Evolutionary conservation across 2,113 vertebrate genomes (phyloP).

Genomic region (Octodon degus): DNA sequence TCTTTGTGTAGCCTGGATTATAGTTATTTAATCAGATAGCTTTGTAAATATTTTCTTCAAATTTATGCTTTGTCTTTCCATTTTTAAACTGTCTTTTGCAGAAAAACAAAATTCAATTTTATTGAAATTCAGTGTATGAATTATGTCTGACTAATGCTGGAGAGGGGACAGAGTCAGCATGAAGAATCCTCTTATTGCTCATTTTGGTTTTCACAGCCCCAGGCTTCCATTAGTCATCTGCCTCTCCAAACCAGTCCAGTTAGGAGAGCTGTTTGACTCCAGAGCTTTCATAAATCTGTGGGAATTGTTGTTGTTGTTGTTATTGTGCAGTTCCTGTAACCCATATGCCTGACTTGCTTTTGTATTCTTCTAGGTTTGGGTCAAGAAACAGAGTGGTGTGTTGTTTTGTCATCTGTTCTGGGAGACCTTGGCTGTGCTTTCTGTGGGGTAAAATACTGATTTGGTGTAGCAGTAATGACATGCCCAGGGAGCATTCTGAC

Average conservation of each 20-base stretch:
- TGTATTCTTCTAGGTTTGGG: not conserved
- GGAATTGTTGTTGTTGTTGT: too few species aligned
- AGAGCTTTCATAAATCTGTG: not conserved
- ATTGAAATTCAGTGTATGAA: not conserved
- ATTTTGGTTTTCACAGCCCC: not conserved
- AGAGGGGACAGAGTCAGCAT: not conserved
- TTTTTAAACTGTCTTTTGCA: not conserved
- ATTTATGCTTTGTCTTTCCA: not conserved
- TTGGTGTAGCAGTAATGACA: constrained; percentile 8
- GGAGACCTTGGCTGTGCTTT: not conserved
- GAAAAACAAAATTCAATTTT: not conserved
- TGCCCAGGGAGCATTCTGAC: constrained; percentile 26
- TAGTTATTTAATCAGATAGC: not conserved
- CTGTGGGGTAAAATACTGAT: not conserved
- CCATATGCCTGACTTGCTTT: not conserved
- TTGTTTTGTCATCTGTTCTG: not conserved
- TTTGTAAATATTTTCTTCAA: not conserved
- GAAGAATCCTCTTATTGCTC: not conserved
- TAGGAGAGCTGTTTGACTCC: not conserved
- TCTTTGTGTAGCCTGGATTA: not conserved
- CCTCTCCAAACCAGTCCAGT: not conserved
- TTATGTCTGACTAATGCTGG: not conserved
- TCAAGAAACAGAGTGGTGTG: not conserved
- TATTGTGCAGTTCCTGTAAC: not conserved
- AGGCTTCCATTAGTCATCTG: not conserved